Conservation (phyloP, 2,113 vertebrate genomes). For the Cyanoramphus novaezelandiae region DNA sequence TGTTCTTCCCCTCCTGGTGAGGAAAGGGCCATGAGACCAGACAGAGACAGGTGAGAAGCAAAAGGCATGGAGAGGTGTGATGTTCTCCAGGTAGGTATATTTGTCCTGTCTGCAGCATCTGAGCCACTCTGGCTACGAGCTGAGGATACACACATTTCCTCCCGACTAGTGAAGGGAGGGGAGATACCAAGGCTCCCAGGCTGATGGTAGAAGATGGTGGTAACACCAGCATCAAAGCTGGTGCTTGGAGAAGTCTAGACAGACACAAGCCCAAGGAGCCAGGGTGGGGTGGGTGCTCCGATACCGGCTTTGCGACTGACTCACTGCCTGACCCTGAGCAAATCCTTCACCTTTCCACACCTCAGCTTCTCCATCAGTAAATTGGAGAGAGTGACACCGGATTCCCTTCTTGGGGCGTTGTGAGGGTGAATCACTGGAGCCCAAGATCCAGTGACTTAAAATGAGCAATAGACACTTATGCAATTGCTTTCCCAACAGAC, state of each 20-base stretch:
- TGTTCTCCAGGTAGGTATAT: neutral
- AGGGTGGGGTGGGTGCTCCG: accelerated
- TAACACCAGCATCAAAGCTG: neutral
- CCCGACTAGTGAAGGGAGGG: neutral
- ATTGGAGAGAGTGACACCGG: neutral
- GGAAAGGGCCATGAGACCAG: neutral
- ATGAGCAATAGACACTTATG: conserved; percentile 3
- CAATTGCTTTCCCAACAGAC: conserved; percentile 26
- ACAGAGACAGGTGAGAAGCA: neutral
- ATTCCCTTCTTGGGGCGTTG: conserved; percentile 9
- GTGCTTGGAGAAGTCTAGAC: conserved; percentile 2
- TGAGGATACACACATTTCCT: neutral
- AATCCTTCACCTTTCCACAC: conserved; percentile 34
- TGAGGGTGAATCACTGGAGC: conserved; percentile 34
- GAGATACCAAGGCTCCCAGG: neutral
- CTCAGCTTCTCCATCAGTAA: neutral
- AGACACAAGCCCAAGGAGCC: neutral
- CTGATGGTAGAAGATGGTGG: neutral
- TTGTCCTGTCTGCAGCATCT: neutral
- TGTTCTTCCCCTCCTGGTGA: accelerated
- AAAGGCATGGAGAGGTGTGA: neutral
- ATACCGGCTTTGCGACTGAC: neutral
- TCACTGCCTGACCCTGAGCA: conserved; percentile 21
- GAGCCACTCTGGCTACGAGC: neutral
- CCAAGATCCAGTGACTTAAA: neutral